phyloP scores from a whole-genome alignment of 2,888 invertebrate genomes.

The Catocala nupta region DNA sequence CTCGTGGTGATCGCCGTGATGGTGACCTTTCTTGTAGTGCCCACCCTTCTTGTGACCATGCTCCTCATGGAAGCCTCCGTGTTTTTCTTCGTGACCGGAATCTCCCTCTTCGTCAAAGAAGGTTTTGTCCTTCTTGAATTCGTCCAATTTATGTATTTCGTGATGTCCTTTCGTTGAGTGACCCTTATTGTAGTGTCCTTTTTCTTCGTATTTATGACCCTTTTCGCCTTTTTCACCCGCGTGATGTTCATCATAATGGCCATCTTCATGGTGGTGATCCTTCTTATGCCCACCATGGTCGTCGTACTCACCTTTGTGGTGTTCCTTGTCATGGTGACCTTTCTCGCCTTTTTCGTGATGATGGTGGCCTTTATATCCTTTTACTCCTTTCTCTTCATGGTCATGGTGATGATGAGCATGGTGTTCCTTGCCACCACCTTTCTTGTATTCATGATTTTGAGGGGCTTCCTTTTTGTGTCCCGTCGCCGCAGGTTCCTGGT shows the following conservation, averaged over 20 bases:
- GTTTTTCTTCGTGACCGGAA: conserved; percentile 93
- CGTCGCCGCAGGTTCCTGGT: conserved; percentile 77
- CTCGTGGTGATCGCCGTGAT: conserved; percentile 92
- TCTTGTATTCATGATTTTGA: conserved; percentile 84
- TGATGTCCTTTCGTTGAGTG: conserved; percentile 95
- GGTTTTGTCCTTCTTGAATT: conserved; percentile 94
- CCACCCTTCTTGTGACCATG: conserved; percentile 94
- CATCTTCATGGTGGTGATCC: conserved; percentile 89
- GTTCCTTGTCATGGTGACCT: conserved; percentile 91
- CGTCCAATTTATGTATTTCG: conserved; percentile 94
- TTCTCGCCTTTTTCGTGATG: conserved; percentile 90
- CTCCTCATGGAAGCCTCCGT: conserved; percentile 93
- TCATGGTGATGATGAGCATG: conserved; percentile 89
- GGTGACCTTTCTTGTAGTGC: conserved; percentile 93
- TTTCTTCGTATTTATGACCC: conserved; percentile 89
- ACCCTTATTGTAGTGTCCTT: conserved; percentile 93
- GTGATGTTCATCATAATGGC: conserved; percentile 89
- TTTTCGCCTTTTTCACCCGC: conserved; percentile 90
- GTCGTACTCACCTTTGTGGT: conserved; percentile 88
- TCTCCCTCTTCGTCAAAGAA: conserved; percentile 95
- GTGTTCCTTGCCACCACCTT: conserved; percentile 90
- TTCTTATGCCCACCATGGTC: conserved; percentile 89
- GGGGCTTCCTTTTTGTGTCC: conserved; percentile 83
- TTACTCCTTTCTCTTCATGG: conserved; percentile 91
- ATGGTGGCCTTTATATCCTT: conserved; percentile 91